Base-by-base conservation (phyloP, 2,797 vertebrate genomes). In the Triplophysa yarkandensis region DNA sequence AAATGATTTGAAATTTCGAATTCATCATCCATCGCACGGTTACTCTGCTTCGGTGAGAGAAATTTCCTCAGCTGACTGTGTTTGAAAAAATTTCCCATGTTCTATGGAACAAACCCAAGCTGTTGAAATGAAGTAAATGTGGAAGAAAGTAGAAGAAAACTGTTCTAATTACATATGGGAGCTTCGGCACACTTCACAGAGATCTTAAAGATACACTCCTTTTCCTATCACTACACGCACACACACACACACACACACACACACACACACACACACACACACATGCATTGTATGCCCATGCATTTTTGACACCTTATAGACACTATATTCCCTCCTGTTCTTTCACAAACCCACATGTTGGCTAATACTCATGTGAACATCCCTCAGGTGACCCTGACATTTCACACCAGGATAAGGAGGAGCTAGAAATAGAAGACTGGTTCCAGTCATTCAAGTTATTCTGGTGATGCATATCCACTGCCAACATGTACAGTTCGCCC, bases 101-200 rank as follows among this genome's bases (percentile, higher is more conserved):
- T 77, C 78, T 83, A 79, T 54, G 36, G 77, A 83, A 83, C 71
- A 23, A 41, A 34, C 54, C 39, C 71, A 44, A 19, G 73, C 76
- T 82, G 73, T 66, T 78, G 67, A 76, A 73, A 77, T 83, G 65
- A 68, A 74, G 65, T 68, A 43, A 57, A 80, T 77, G 60, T 75
- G 57, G 54, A 77, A 80, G 57, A 55, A 67, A 83, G 79, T 84
- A 83, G 84, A 63, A 87, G 79, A 77, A 79, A 79, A 85, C 78
- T 72, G 52, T 80, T 60, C 82, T 89, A 85, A 87, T 89, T 83
- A 11, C 71, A 73, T 82, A 87, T 84, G 87, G 85, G 84, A 90
- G 81, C 60, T 76, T 71, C 70, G 5, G 2, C 23, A 63, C 50
- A 72, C 63, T 80, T 82, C 68, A 74, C 67, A 71, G 65, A 67